Evolutionary conservation across 2,888 invertebrate species (phyloP).

Genomic region (Athalia rosae): DNA sequence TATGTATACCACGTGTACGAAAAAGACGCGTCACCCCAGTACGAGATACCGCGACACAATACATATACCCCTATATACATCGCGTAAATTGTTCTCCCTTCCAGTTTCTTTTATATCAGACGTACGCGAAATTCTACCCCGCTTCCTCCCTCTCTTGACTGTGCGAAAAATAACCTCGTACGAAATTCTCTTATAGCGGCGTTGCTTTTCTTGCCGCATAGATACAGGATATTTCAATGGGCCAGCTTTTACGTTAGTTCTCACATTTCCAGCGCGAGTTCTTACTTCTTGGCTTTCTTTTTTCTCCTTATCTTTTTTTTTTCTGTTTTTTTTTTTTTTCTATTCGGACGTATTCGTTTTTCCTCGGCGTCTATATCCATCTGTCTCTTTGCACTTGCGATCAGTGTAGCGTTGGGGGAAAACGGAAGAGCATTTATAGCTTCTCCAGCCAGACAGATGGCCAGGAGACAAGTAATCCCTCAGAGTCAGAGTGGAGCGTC

Average conservation of each 20-base stretch:
- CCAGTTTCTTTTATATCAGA: neutral
- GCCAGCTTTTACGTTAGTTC: neutral
- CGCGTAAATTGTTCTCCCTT: too few species aligned
- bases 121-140: too few species aligned
- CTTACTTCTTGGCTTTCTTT: neutral
- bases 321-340: neutral
- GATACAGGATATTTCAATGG: too few species aligned
- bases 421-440: neutral
- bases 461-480: neutral
- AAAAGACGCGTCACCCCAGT: too few species aligned
- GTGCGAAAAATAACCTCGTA: too few species aligned
- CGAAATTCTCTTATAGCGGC: too few species aligned
- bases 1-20: too few species aligned
- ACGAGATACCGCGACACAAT: too few species aligned
- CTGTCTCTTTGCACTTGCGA: neutral
- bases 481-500: neutral
- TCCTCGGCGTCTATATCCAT: neutral
- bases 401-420: neutral
- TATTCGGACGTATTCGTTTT: neutral
- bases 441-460: neutral
- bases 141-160: too few species aligned
- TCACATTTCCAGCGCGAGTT: neutral
- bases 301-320: neutral
- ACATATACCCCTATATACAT: too few species aligned
- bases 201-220: too few species aligned